A percentile compares a stretch with the other conserved stretches of the same genome.
phyloP scores from a whole-genome alignment of 2,797 vertebrate species.

The Lates japonicus region DNA sequence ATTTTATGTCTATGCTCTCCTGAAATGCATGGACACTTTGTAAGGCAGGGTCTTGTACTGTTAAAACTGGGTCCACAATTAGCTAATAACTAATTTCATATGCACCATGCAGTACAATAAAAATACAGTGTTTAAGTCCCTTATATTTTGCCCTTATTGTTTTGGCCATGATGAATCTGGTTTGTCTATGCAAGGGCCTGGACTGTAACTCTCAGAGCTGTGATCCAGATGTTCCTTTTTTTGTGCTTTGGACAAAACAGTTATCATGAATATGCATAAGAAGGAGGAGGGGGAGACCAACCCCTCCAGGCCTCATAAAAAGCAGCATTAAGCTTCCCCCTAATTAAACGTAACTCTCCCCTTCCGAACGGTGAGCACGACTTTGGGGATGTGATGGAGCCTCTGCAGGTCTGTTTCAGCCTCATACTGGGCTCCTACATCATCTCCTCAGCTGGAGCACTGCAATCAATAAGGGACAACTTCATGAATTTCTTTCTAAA shows the following conservation, averaged over 20 bases:
- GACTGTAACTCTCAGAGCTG: too few species aligned
- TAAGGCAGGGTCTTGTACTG: background rate
- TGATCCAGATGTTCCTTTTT: too few species aligned
- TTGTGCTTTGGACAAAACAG: too few species aligned
- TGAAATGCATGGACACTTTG: background rate
- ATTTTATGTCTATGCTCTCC: background rate
- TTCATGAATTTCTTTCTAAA: slow-evolving; percentile 69
- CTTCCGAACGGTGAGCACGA: slow-evolving; percentile 61
- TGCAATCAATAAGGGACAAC: slow-evolving; percentile 69
- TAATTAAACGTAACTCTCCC: slow-evolving; percentile 81
- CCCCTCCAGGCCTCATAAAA: slow-evolving; percentile 63
- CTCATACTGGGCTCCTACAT: slow-evolving; percentile 43
- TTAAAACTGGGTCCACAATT: slow-evolving; percentile 11
- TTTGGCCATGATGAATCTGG: too few species aligned
- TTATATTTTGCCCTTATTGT: too few species aligned
- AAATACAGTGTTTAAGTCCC: background rate
- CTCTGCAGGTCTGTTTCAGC: slow-evolving; percentile 47
- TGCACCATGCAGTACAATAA: background rate
- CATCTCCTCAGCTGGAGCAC: slow-evolving; percentile 45
- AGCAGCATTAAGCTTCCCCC: slow-evolving; percentile 75
- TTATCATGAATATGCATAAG: too few species aligned
- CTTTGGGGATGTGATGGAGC: slow-evolving; percentile 63
- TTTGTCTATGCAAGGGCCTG: too few species aligned
- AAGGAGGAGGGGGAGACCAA: too few species aligned
- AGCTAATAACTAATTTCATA: background rate